Conservation (phyloP, 2,113 vertebrate genomes). For the Chrysochloris asiatica region DNA sequence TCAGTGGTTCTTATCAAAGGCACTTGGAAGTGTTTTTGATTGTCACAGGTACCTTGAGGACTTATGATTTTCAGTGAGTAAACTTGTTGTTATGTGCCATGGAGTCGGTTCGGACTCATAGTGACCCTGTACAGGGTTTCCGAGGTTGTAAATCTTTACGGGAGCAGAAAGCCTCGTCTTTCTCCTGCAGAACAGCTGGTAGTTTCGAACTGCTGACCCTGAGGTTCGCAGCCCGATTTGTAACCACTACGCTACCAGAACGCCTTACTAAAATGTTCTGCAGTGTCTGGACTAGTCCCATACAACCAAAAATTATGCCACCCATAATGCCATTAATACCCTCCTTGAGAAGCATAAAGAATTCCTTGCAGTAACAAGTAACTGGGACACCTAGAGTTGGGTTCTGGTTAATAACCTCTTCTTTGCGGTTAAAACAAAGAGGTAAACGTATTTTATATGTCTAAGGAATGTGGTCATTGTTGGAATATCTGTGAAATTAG, state of each 20-base stretch:
- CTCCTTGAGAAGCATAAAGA: not conserved
- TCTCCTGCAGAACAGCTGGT: no score
- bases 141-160: no score
- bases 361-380: not conserved
- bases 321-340: not conserved
- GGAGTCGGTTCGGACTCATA: no score
- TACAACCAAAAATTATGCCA: not conserved
- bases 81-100: not conserved
- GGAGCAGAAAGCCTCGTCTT: no score
- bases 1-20: conserved; percentile 13
- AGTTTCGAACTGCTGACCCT: no score
- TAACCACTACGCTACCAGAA: no score
- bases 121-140: no score
- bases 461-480: not conserved
- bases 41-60: not conserved
- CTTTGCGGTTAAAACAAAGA: conserved; percentile 19
- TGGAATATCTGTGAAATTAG: not conserved
- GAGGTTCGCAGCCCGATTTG: no score
- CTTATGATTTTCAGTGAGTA: not conserved
- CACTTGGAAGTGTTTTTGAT: not conserved
- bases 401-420: not conserved
- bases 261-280: not conserved
- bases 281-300: not conserved
- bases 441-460: not conserved
- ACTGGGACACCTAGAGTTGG: conserved; percentile 54